Percentiles rank a stretch among this genome's conserved stretches.
Conservation (phyloP, 2,888 invertebrate genomes). For the Andrena bicolor region DNA sequence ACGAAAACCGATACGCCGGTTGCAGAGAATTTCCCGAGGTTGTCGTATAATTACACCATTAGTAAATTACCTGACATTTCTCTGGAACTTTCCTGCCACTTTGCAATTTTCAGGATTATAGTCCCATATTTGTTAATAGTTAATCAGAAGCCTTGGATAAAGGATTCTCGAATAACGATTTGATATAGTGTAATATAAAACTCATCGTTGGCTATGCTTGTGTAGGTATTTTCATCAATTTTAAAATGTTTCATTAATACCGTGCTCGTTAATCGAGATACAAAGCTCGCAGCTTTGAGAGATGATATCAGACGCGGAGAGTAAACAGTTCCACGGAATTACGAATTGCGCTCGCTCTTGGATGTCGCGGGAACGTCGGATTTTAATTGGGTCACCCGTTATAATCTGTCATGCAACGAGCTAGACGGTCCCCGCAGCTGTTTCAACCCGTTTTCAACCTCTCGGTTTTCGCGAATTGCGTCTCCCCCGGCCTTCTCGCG, state of each 20-base stretch:
- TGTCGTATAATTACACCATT: slow-evolving; percentile 30
- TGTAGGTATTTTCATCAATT: not conserved
- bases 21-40: slow-evolving; percentile 41
- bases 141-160: too few species aligned
- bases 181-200: not conserved
- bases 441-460: slow-evolving; percentile 67
- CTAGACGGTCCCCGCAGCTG: slow-evolving; percentile 72
- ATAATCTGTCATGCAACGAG: slow-evolving; percentile 78
- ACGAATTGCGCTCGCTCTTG: slow-evolving; percentile 30
- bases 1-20: slow-evolving; percentile 41
- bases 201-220: not conserved
- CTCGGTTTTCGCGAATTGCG: slow-evolving; percentile 54
- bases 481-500: slow-evolving; percentile 39
- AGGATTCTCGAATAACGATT: not conserved
- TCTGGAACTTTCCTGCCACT: not conserved
- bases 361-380: slow-evolving; percentile 53
- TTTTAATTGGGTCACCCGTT: slow-evolving; percentile 81
- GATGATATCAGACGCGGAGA: slow-evolving; percentile 14
- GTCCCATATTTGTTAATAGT: not conserved
- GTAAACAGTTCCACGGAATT: slow-evolving; percentile 51
- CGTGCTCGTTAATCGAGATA: not conserved
- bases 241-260: not conserved
- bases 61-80: slow-evolving; percentile 28
- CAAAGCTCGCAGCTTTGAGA: slow-evolving; percentile 6
- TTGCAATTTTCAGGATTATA: not conserved